phyloP scores from a whole-genome alignment of 2,113 vertebrate species.

The Oryzias melastigma region DNA sequence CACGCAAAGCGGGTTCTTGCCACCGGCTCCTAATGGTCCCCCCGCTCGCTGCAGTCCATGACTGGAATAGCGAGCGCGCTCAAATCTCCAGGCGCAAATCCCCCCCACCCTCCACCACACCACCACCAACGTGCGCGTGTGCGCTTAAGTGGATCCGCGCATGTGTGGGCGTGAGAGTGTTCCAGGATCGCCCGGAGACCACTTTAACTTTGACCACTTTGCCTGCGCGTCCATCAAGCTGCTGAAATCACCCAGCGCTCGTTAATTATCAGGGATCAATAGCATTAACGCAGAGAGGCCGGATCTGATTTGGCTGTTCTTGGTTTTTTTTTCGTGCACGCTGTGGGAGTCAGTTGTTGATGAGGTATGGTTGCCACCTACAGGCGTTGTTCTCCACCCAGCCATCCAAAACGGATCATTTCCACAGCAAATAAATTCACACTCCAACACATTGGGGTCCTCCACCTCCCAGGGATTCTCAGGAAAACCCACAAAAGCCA shows the following conservation, averaged over 20 bases:
- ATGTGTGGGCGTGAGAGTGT: constrained; percentile 38
- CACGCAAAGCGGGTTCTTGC: constrained; percentile 9
- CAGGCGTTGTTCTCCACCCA: constrained; percentile 62
- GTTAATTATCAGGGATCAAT: constrained; percentile 69
- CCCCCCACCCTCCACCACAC: neutral
- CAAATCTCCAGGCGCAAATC: constrained; percentile 40
- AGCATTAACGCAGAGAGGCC: constrained; percentile 49
- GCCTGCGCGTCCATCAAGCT: constrained; percentile 33
- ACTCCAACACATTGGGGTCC: constrained; percentile 27
- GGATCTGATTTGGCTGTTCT: constrained; percentile 20
- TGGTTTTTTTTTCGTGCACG: neutral
- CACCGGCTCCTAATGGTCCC: constrained; percentile 58
- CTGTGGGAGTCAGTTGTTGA: constrained; percentile 46
- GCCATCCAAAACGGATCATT: constrained; percentile 36
- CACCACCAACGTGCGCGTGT: neutral
- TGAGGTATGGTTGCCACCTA: constrained; percentile 76
- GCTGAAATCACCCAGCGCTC: constrained; percentile 48
- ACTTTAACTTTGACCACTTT: constrained; percentile 66
- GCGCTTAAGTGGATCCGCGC: constrained; percentile 28
- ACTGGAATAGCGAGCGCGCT: constrained; percentile 65
- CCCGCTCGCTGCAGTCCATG: constrained; percentile 61
- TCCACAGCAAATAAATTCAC: constrained; percentile 34
- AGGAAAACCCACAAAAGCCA: too few relatives aligned
- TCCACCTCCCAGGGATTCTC: neutral
- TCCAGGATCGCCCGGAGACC: constrained; percentile 41